Base-by-base conservation (phyloP, 1,140 invertebrate genomes). In the Coenobita brevimanus region DNA sequence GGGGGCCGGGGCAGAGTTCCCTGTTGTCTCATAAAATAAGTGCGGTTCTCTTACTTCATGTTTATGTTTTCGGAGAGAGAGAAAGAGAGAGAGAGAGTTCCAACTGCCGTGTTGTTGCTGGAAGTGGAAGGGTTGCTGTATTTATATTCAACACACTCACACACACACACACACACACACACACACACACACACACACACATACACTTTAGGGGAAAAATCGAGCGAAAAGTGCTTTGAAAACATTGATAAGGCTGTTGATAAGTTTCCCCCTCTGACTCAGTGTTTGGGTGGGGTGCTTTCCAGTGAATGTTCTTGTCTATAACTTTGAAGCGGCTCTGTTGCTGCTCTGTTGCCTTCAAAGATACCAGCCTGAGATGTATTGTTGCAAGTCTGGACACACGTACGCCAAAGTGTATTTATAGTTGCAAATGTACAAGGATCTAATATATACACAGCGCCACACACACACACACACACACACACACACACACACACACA, bases 11-110 rank as follows among this genome's bases (percentile, higher is more conserved):
- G 75, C 38, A 36, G 76, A 36, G 64, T 36, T 80, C 76, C 84
- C 76, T 75, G 85, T 87, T 87, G 85, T 87, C 85, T 87, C 85
- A 71, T 87, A 87, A 87, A 80, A 87, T 81, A 87, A 80, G 67
- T 81, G 85, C 46, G 85, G 76, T 73, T 87, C 85, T 76, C 76
- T 87, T 60, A 69, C 85, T 81, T 80, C 69, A 57, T 87, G 62
- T 83, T 80, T 76, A 62, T 87, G 78, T 87, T 87, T 71, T 87
- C 62, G 80, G 80, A 87, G 60, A 62, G 73, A 62, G 41, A 84
- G 15, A 27, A n/a, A 17, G 38, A 62, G 57, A 64, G 8, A 30
- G 30, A 62, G 6, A 17, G 30, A 13, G 30, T 38, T 62, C 33
- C 57, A 36, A 8, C 3, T n/a, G 13, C 21, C 0, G 0, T 4